phyloP scores from a whole-genome alignment of 2,797 vertebrate genomes.

The Myotis myotis region DNA sequence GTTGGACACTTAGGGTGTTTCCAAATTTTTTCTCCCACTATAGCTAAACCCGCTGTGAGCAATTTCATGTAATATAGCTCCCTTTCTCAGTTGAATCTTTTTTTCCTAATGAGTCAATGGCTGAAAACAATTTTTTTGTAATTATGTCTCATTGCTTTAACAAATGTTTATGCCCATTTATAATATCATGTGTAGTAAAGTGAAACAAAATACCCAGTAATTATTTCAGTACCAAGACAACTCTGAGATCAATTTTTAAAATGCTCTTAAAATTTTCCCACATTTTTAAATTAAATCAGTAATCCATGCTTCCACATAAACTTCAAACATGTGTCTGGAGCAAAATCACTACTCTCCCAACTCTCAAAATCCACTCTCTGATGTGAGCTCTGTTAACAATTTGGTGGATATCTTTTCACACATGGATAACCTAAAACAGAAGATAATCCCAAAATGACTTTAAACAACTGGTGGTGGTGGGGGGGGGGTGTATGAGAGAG shows the following conservation, averaged over 20 bases:
- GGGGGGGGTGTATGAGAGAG: too few species aligned
- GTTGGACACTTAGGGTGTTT: not conserved
- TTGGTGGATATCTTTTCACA: not conserved
- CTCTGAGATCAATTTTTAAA: not conserved
- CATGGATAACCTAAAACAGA: not conserved
- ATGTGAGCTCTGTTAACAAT: not conserved
- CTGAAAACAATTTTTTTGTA: slow-evolving; percentile 2
- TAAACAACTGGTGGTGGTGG: not conserved
- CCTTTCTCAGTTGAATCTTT: not conserved
- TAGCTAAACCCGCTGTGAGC: not conserved
- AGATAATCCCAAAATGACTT: not conserved
- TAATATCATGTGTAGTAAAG: not conserved
- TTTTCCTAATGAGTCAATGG: slow-evolving; percentile 40
- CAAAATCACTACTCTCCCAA: not conserved
- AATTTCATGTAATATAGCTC: not conserved
- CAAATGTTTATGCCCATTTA: not conserved
- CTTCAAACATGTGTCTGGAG: not conserved
- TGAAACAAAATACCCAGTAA: not conserved
- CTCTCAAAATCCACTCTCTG: not conserved
- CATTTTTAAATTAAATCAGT: not conserved
- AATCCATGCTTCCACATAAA: not conserved
- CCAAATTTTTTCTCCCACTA: not conserved
- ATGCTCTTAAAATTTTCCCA: not conserved
- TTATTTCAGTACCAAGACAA: not conserved
- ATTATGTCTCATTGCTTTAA: not conserved